These are phyloP conservation scores for Neosalanx taihuensis DNA, from an alignment of 2,797 vertebrate genomes.

Conservation along the genomic window DNA sequence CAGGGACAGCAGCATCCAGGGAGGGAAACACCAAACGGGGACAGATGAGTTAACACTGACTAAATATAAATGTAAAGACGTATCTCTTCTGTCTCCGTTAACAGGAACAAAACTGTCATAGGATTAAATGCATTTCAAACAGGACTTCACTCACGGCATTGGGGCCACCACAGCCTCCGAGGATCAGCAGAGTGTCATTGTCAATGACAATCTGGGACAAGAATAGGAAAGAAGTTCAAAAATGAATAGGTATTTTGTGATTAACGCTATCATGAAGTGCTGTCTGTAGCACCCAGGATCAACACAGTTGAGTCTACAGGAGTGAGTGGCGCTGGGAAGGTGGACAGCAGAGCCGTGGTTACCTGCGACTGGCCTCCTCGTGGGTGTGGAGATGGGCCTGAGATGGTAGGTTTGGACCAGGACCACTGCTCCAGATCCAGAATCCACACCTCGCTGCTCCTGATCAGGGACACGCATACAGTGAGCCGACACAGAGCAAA, in stretches of 20 bases:
- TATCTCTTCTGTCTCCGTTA: background rate
- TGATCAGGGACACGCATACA: slow-evolving; percentile 49
- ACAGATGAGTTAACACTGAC: background rate
- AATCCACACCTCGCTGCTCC: slow-evolving; percentile 98
- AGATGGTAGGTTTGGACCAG: slow-evolving; percentile 91
- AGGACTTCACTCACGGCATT: slow-evolving; percentile 86
- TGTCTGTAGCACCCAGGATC: no score
- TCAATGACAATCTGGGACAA: slow-evolving; percentile 88
- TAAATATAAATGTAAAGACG: no score
- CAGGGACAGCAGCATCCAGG: background rate
- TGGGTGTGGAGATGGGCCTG: slow-evolving; percentile 86
- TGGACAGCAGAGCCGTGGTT: slow-evolving; percentile 17
- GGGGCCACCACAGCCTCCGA: slow-evolving; percentile 95
- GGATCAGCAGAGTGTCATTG: slow-evolving; percentile 87
- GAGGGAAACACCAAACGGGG: background rate
- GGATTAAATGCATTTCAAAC: background rate
- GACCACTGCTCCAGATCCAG: slow-evolving; percentile 97
- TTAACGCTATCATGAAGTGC: no score
- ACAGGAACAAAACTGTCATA: rapidly evolving
- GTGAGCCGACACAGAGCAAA: background rate
- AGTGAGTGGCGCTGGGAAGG: background rate
- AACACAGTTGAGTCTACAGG: no score
- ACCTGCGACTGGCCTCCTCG: slow-evolving; percentile 98
- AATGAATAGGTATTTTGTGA: background rate
- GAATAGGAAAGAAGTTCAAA: background rate